Conservation (phyloP, 2,888 invertebrate species). For the Cataglyphis rosenhaueri region DNA sequence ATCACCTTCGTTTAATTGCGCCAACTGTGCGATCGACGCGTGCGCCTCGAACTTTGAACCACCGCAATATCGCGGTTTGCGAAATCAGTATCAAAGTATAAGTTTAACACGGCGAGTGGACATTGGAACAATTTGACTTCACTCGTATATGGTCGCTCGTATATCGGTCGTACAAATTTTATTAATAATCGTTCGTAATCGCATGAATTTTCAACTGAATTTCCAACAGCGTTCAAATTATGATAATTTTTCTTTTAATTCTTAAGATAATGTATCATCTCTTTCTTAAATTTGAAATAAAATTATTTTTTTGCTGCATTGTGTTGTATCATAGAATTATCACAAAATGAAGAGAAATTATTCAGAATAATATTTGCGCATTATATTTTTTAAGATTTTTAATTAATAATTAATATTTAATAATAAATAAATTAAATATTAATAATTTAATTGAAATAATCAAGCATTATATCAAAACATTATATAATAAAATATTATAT, state of each 20-base stretch:
- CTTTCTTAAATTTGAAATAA: background rate
- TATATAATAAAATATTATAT: too few relatives aligned
- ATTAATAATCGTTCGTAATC: background rate
- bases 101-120: constrained; percentile 4
- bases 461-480: background rate
- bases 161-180: constrained; percentile 1
- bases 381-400: background rate
- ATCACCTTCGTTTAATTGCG: constrained; percentile 28
- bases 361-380: background rate
- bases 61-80: constrained; percentile 10
- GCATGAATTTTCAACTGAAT: background rate
- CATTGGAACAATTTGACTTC: constrained; percentile 19
- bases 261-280: background rate
- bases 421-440: background rate
- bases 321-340: background rate
- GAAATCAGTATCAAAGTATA: constrained; percentile 31
- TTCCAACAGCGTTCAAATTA: background rate
- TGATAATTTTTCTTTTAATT: background rate
- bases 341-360: background rate
- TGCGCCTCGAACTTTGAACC: background rate
- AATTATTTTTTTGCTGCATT: background rate
- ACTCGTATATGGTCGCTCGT: background rate
- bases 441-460: background rate
- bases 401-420: background rate
- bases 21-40: background rate